Evolutionary conservation across 2,888 invertebrate genomes (phyloP), one percentile per base, ranked within the genome.

Genomic region (Xiphydria camelus): DNA sequence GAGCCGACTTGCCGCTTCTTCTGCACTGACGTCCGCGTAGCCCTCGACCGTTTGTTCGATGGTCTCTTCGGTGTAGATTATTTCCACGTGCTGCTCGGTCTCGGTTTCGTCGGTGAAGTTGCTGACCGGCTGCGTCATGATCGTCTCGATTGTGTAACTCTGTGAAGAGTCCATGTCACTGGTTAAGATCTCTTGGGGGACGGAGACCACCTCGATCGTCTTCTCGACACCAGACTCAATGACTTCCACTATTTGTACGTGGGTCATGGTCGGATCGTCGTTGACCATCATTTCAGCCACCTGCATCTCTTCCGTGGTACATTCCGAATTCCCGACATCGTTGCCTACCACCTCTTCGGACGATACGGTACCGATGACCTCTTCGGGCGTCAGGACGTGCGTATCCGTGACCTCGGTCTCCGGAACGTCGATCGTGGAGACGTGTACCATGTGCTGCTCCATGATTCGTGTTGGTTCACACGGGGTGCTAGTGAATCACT

Each of bases 371-470:
- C n/a, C 26, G 19, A 35, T 26, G 5, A 20, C 19, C 5, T 26
- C 19, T 7, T 10, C 29, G 4, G 10, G 20, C 5, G 9, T 20
- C 4, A 14, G 9, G n/a, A 5, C 7, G n/a, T 37, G 9, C 29
- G 23, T 10, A 6, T 25, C 3, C 4, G 36, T 6, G 9, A 20
- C 26, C 9, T 14, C 20, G 3, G 4, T 36, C n/a, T 12, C 19
- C 21, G 34, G 4, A 14, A 42, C 25, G n/a, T 35, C 18, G 3
- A 20, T 9, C 15, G 19, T 17, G 7, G 12, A 20, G 2, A 17
- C 15, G 35, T 41, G 26, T 15, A 29, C 20, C 26, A 29, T 34
- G 17, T 20, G 26, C 20, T 42, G 29, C n/a, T 42, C 42, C 42
- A 42, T 42, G 25, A 12, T 42, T 42, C 14, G 15, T 15, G 20